Evolutionary conservation across 2,113 vertebrate species (phyloP).

Genomic region (Bos indicus): DNA sequence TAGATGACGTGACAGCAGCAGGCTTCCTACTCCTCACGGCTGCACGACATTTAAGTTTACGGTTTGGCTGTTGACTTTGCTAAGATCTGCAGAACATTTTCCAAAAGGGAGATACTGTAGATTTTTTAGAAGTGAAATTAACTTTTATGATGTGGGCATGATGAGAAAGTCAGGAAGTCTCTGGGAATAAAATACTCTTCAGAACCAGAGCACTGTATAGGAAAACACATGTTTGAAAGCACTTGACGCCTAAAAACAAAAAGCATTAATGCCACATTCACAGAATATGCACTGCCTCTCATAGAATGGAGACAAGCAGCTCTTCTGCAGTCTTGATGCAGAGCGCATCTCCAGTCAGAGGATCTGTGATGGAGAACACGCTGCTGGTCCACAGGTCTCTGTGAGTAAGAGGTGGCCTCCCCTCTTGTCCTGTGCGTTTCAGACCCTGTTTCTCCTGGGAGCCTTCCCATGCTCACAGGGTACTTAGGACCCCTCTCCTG

Average conservation of each 20-base stretch:
- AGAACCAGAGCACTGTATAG: background rate
- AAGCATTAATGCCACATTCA: background rate
- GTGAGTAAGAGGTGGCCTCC: accelerated
- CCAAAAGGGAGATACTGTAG: background rate
- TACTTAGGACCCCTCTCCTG: accelerated
- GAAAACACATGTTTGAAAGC: background rate
- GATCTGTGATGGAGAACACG: background rate
- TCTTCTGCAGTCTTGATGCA: background rate
- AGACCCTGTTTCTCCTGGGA: accelerated
- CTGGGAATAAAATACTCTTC: background rate
- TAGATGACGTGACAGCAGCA: background rate
- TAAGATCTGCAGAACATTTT: constrained; percentile 51
- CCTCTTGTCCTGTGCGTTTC: accelerated
- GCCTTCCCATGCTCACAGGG: background rate
- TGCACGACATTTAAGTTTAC: background rate
- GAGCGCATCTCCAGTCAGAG: background rate
- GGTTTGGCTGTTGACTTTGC: constrained; percentile 50
- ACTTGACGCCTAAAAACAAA: background rate
- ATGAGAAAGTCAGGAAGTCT: background rate
- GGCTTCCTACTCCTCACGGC: background rate
- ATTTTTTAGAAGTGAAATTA: constrained; percentile 14
- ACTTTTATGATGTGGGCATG: background rate
- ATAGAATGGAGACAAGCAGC: background rate
- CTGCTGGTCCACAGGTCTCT: accelerated
- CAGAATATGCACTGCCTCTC: background rate